A percentile compares a stretch with the other conserved stretches of the same genome.
Conservation (phyloP, 2,113 vertebrate genomes). For the Halcyon senegalensis region DNA sequence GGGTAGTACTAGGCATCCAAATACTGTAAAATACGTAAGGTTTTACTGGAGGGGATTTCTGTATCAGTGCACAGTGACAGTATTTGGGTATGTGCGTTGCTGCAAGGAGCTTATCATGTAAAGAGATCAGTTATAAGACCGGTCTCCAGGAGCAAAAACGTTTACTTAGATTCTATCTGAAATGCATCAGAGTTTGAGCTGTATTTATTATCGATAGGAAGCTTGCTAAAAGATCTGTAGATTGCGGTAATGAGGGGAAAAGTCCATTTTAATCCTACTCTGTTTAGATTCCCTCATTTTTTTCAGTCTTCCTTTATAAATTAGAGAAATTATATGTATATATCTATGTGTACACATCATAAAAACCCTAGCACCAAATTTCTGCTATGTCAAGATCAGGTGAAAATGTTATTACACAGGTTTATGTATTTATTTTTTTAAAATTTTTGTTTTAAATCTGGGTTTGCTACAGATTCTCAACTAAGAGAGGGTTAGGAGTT, state of each 20-base stretch:
- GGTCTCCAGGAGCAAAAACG: neutral
- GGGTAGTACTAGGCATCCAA: neutral
- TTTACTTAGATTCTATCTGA: neutral
- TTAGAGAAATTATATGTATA: neutral
- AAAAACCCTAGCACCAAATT: neutral
- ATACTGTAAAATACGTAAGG: neutral
- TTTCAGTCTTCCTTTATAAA: neutral
- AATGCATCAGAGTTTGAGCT: neutral
- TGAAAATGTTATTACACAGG: neutral
- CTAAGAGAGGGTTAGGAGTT: neutral
- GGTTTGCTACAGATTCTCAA: neutral
- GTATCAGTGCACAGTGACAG: neutral
- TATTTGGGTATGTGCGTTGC: neutral
- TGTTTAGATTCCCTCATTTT: neutral
- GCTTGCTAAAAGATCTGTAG: neutral
- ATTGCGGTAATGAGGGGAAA: neutral
- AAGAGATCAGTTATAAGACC: neutral
- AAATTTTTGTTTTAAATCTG: neutral
- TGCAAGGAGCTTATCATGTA: neutral
- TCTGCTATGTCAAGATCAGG: neutral
- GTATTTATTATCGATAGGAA: neutral
- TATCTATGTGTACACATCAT: too few relatives aligned
- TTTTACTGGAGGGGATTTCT: slow-evolving; percentile 2
- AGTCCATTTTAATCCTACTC: neutral
- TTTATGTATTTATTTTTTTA: too few relatives aligned